Conservation (phyloP, 2,888 invertebrate species). For the Scaptomyza parva region DNA sequence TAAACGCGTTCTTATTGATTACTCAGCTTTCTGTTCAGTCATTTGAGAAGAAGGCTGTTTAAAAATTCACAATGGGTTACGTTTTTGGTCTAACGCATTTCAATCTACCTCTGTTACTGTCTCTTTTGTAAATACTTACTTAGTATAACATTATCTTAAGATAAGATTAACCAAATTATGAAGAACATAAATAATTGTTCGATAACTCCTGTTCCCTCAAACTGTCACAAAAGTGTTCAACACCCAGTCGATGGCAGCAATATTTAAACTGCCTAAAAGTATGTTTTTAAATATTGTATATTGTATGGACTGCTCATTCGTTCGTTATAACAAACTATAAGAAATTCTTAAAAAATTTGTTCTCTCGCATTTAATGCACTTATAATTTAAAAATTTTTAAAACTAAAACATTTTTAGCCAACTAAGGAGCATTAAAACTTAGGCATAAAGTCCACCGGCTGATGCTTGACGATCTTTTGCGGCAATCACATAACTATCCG, state of each 20-base stretch:
- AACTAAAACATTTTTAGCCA: slow-evolving; percentile 50
- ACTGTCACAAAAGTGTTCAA: too few relatives aligned
- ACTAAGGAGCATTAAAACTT: slow-evolving; percentile 18
- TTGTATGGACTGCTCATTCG: too few relatives aligned
- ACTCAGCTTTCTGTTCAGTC: not conserved
- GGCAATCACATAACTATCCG: slow-evolving; percentile 64
- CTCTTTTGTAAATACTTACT: not conserved
- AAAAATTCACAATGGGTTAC: slow-evolving; percentile 24
- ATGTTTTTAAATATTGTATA: too few relatives aligned
- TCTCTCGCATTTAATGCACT: slow-evolving; percentile 15
- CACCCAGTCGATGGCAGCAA: not conserved
- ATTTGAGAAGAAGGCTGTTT: slow-evolving; percentile 6
- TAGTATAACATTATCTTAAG: not conserved
- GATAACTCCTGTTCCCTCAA: too few relatives aligned
- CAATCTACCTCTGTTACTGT: too few relatives aligned
- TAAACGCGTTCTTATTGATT: not conserved
- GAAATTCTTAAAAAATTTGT: not conserved
- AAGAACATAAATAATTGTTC: too few relatives aligned
- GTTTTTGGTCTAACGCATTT: not conserved
- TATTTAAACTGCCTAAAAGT: slow-evolving; percentile 20
- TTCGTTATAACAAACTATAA: not conserved
- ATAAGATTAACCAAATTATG: too few relatives aligned
- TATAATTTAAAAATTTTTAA: slow-evolving; percentile 20
- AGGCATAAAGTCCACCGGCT: slow-evolving; percentile 56
- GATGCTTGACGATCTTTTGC: slow-evolving; percentile 38